A percentile compares a stretch with the other conserved stretches of the same genome.
These are phyloP conservation scores for Ivindomyrus marchei DNA, from an alignment of 2,113 vertebrate species.

Conservation along the genomic window DNA sequence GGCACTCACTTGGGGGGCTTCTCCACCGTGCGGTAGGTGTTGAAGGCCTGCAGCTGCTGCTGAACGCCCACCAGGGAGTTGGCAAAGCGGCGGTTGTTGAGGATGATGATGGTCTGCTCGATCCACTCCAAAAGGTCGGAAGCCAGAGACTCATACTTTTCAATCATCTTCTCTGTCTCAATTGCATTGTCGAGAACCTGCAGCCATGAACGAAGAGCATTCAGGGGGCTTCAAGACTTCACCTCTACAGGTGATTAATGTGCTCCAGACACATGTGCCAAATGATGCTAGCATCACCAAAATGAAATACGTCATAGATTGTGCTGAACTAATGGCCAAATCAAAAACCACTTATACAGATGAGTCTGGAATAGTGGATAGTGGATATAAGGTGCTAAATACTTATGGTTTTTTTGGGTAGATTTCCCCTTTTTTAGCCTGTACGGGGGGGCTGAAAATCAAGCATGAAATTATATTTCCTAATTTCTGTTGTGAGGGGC, in stretches of 20 bases:
- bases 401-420: too few species aligned
- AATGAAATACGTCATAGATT: neutral
- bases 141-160: conserved; percentile 90
- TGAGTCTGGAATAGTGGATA: too few species aligned
- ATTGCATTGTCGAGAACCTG: conserved; percentile 93
- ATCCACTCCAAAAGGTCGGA: conserved; percentile 97
- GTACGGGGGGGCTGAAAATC: too few species aligned
- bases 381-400: too few species aligned
- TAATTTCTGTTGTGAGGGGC: neutral
- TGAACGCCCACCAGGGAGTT: conserved; percentile 90
- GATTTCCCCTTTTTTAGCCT: too few species aligned
- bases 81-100: conserved; percentile 95
- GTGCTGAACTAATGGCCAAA: neutral
- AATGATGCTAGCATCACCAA: neutral
- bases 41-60: conserved; percentile 94
- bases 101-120: conserved; percentile 94
- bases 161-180: conserved; percentile 94
- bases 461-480: too few species aligned
- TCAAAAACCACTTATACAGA: too few species aligned
- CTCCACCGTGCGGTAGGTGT: conserved; percentile 92
- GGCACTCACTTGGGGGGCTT: conserved; percentile 87
- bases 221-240: neutral
- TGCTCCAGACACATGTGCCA: neutral
- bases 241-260: neutral
- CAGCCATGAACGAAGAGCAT: neutral